phyloP scores from a whole-genome alignment of 2,113 vertebrate species.

The Labeo rohita region DNA sequence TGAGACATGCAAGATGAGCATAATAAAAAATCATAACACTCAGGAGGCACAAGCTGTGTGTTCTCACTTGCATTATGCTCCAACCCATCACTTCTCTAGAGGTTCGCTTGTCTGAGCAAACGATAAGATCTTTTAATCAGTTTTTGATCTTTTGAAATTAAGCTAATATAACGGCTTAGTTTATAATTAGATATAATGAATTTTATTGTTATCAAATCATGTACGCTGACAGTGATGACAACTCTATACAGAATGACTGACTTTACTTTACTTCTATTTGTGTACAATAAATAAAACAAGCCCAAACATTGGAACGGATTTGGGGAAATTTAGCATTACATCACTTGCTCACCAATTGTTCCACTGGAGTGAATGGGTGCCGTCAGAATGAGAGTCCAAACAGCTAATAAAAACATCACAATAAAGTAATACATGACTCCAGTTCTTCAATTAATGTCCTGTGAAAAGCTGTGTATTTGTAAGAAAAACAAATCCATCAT shows the following conservation, averaged over 20 bases:
- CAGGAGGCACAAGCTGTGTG: neutral
- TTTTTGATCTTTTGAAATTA: neutral
- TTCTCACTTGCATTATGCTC: neutral
- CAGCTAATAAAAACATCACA: neutral
- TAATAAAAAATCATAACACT: constrained; percentile 27
- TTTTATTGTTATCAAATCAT: constrained; percentile 8
- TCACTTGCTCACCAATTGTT: neutral
- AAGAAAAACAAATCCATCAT: no score
- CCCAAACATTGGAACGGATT: neutral
- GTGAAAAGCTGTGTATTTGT: no score
- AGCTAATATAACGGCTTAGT: neutral
- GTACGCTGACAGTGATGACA: neutral
- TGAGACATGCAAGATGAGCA: neutral
- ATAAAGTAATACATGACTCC: neutral
- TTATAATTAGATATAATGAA: neutral
- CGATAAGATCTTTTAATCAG: constrained; percentile 1
- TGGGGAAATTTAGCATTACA: neutral
- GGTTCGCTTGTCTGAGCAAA: neutral
- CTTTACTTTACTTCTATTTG: neutral
- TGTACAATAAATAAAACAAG: neutral
- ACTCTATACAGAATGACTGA: neutral
- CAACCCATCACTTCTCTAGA: constrained; percentile 5
- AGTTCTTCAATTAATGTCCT: no score
- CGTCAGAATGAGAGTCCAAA: neutral
- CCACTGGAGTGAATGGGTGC: neutral